Percentiles rank a stretch among this genome's conserved stretches.
Conservation (phyloP, 2,888 invertebrate species). For the Sarcophaga rosellei region DNA sequence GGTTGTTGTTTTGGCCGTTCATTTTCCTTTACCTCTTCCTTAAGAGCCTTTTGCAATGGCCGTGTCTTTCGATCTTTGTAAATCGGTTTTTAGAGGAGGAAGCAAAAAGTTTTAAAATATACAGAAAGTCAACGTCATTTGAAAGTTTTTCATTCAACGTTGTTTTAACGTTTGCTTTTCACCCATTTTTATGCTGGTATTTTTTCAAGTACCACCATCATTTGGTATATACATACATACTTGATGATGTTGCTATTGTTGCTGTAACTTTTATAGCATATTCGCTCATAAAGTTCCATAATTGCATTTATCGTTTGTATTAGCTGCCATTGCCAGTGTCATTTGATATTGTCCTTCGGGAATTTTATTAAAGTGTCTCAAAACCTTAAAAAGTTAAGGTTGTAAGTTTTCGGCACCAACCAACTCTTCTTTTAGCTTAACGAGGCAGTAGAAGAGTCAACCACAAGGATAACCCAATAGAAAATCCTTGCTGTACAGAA, state of each 20-base stretch:
- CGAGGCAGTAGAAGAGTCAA: conserved; percentile 12
- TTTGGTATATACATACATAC: no score
- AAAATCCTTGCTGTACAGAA: not conserved
- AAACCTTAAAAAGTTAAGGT: conserved; percentile 49
- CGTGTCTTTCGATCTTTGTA: not conserved
- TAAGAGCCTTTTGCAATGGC: no score
- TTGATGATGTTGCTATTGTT: not conserved
- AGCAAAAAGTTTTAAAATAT: not conserved
- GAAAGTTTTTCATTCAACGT: conserved; percentile 40
- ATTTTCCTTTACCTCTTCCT: not conserved
- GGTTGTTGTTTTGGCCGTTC: no score
- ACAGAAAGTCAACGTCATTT: conserved; percentile 61
- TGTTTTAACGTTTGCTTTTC: not conserved
- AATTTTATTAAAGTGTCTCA: no score
- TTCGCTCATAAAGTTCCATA: no score
- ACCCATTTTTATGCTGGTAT: no score
- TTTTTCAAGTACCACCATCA: no score
- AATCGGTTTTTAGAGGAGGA: conserved; percentile 44
- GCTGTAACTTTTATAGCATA: conserved; percentile 43
- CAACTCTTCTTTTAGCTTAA: conserved; percentile 41
- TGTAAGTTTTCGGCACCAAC: conserved; percentile 44
- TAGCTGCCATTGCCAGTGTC: no score
- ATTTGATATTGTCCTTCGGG: no score
- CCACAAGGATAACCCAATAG: not conserved
- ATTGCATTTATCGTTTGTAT: no score